Percentiles rank a stretch among this genome's conserved stretches.
These are phyloP conservation scores for Bacillus rossius DNA, from an alignment of 1,140 invertebrate species.

Conservation along the genomic window DNA sequence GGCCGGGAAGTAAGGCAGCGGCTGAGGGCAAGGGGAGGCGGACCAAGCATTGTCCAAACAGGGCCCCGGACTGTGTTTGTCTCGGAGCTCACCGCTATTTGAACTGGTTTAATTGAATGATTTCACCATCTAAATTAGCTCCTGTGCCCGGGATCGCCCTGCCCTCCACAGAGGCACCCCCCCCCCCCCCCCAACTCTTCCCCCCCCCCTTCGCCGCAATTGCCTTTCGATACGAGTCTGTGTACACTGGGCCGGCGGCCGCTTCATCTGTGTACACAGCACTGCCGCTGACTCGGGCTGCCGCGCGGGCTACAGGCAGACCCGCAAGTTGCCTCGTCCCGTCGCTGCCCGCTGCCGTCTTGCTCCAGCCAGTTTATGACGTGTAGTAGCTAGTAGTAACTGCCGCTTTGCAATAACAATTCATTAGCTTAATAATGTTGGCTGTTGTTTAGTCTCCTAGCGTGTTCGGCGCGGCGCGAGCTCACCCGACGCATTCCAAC, in stretches of 20 bases:
- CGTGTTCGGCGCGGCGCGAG: too few species aligned
- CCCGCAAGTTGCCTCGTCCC: neutral
- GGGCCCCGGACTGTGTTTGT: conserved; percentile 6
- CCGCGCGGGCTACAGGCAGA: neutral
- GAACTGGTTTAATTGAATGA: conserved; percentile 17
- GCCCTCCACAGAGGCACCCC: neutral
- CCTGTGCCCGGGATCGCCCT: conserved; percentile 4
- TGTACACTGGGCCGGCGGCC: neutral
- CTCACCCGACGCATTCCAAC: too few species aligned
- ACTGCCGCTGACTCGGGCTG: neutral
- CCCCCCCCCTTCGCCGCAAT: neutral
- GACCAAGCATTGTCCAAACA: neutral
- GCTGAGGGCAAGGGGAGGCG: too few species aligned
- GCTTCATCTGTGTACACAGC: conserved; percentile 11
- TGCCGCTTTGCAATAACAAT: too few species aligned
- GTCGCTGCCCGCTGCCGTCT: neutral
- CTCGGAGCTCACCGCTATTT: conserved; percentile 11
- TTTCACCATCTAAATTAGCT: conserved; percentile 17
- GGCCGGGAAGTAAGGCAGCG: too few species aligned
- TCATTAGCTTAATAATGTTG: too few species aligned
- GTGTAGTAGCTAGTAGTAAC: too few species aligned
- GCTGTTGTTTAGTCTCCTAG: too few species aligned
- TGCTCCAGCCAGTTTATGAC: too few species aligned
- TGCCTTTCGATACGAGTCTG: neutral
- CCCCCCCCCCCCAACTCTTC: neutral